Conservation (phyloP, 1,140 invertebrate genomes). For the Vanessa tameamea region DNA sequence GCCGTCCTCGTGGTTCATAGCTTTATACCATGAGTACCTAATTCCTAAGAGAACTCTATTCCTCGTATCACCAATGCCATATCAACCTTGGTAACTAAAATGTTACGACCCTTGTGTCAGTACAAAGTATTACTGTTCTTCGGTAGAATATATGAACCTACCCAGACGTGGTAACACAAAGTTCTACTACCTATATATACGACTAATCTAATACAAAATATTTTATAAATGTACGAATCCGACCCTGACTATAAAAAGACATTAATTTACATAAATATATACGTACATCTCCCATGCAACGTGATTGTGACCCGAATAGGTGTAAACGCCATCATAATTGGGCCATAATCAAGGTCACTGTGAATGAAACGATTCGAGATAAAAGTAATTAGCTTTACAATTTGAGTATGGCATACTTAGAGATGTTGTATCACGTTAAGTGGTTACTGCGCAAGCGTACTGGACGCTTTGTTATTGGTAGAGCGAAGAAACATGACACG, state of each 20-base stretch:
- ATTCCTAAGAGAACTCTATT: no score
- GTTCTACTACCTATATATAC: background rate
- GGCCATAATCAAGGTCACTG: slow-evolving; percentile 37
- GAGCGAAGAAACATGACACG: no score
- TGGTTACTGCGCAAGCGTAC: background rate
- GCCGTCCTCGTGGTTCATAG: no score
- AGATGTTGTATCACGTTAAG: background rate
- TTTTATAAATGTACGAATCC: slow-evolving; percentile 27
- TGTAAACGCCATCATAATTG: slow-evolving; percentile 42
- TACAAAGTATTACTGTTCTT: no score
- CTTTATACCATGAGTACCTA: no score
- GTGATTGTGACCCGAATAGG: slow-evolving; percentile 43
- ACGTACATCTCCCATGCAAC: slow-evolving; percentile 30
- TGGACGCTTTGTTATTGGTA: no score
- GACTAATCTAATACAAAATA: background rate
- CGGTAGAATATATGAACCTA: no score
- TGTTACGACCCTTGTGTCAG: no score
- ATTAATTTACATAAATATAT: slow-evolving; percentile 49
- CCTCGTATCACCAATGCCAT: no score
- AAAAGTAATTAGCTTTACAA: background rate
- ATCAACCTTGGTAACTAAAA: no score
- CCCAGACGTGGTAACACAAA: no score
- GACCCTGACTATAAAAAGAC: slow-evolving; percentile 35
- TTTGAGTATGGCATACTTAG: background rate
- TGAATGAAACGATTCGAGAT: background rate